These are phyloP conservation scores for Strongylocentrotus purpuratus DNA, from an alignment of 35 echinoderm and acorn worm species.

Conservation along the genomic window DNA sequence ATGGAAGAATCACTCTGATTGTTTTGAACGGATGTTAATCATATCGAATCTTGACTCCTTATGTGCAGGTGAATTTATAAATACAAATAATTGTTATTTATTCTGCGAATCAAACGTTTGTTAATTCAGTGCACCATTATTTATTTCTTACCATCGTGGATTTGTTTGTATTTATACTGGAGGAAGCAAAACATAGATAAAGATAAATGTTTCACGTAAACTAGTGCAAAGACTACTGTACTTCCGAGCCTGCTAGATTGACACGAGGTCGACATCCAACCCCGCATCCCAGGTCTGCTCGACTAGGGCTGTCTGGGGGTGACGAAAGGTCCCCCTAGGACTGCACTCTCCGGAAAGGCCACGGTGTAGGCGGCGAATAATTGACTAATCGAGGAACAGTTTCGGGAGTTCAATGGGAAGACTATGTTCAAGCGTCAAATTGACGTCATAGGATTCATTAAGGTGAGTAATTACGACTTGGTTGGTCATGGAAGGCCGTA, in stretches of 20 bases:
- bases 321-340: not conserved
- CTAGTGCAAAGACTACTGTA: not conserved
- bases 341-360: not conserved
- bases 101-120: no score
- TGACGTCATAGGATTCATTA: slow-evolving; percentile 29
- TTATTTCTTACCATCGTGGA: no score
- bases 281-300: not conserved
- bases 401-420: not conserved
- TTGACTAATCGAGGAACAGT: not conserved
- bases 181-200: no score
- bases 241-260: not conserved
- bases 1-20: no score
- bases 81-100: no score
- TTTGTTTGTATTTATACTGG: no score
- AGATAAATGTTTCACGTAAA: no score
- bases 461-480: not conserved
- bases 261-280: not conserved
- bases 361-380: not conserved
- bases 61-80: no score
- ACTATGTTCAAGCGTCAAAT: slow-evolving; percentile 2
- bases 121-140: no score
- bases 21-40: no score
- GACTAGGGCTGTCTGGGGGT: not conserved
- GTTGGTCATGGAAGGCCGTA: not conserved
- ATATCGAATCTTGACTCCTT: no score